These are phyloP conservation scores for Clarias platycephalus DNA, from an alignment of 2,797 vertebrate genomes.

Conservation along the genomic window DNA sequence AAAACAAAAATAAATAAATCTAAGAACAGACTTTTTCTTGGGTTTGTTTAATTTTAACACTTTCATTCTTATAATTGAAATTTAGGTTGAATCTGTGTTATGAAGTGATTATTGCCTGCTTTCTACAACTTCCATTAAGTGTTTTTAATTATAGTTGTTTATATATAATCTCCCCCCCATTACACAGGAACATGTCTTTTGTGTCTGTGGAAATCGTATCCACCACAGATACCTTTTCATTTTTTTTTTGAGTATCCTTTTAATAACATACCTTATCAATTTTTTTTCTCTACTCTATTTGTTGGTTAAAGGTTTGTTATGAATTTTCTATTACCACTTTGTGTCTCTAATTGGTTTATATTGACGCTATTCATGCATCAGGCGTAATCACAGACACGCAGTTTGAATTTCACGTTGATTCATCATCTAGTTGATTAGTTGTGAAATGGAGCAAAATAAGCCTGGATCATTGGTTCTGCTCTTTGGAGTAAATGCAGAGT, in stretches of 20 bases:
- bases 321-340: neutral
- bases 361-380: conserved; percentile 19
- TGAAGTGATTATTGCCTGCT: neutral
- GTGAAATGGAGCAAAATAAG: conserved; percentile 30
- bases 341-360: conserved; percentile 36
- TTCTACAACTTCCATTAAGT: neutral
- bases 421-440: conserved; percentile 49
- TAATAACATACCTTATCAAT: neutral
- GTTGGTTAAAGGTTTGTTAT: conserved; percentile 24
- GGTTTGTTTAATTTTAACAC: neutral
- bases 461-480: conserved; percentile 40
- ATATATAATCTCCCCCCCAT: neutral
- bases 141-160: neutral
- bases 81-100: neutral
- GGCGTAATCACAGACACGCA: conserved; percentile 2
- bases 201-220: neutral
- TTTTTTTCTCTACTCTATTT: neutral
- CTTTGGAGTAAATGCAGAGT: conserved; percentile 35
- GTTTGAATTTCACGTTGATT: conserved; percentile 48
- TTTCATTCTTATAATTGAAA: neutral
- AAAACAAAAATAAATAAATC: neutral
- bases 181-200: neutral
- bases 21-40: neutral
- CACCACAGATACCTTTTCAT: neutral
- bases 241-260: neutral